Evolutionary conservation across 2,888 invertebrate genomes (phyloP), one percentile per base, ranked within the genome.

Genomic region (Pyrochroa serraticornis): DNA sequence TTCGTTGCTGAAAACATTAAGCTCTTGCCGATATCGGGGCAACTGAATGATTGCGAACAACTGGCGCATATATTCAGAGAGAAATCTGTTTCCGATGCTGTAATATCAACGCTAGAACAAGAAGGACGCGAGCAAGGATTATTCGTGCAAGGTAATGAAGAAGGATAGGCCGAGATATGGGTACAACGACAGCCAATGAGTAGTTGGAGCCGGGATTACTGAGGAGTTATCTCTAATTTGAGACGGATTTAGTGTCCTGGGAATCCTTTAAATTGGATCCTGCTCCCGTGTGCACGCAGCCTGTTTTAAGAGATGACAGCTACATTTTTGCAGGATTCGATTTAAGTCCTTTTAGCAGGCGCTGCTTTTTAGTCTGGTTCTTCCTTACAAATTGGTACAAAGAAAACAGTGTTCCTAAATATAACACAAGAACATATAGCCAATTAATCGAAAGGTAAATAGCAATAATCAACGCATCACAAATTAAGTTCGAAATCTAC

Each of bases 201-300:
- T 74, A 68, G 65, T 68, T 64, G 73, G 71, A 71, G 71, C 67
- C 74, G 74, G 77, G 77, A 78, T 78, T 81, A 76, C 78, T 69
- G 73, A 52, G 79, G 79, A 81, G 81, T 80, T 82, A 82, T 82
- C 82, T 82, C 81, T 81, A 82, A 82, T 82, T 82, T 81, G 80
- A 78, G 76, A 76, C 75, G 82, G 82, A 81, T 82, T 82, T 82
- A 80, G 79, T 81, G 78, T 77, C 77, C 80, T 75, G 79, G 79
- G 81, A 81, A 81, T 82, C 81, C 75, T 80, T 80, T 80, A 82
- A 82, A 82, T 82, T 82, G 82, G 81, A 81, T 80, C 75, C 77
- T 59, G 68, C 60, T 67, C 63, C 64, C 61, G 65, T 65, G 66
- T 66, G 65, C 67, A 65, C 56, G 43, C 60, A 60, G 63, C 58